Evolutionary conservation across 2,888 invertebrate species (phyloP).

Genomic region (Linyphia triangularis): DNA sequence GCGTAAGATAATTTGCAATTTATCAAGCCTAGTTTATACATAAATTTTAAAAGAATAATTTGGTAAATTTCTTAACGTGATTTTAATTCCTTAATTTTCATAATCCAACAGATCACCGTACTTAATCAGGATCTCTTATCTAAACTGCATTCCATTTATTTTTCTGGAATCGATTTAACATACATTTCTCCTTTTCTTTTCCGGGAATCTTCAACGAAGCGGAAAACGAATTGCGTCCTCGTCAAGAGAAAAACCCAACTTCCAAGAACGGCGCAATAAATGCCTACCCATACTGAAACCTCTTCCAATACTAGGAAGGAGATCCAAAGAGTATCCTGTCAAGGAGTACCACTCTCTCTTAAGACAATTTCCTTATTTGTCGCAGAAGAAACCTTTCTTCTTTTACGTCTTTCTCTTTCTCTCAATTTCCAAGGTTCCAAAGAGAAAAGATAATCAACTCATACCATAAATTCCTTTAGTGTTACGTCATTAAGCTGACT

Average conservation of each 20-base stretch:
- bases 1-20: too few relatives aligned
- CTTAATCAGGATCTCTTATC: neutral
- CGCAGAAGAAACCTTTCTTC: constrained; percentile 8
- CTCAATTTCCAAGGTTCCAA: neutral
- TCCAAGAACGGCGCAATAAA: constrained; percentile 31
- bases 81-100: too few relatives aligned
- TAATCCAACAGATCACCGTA: neutral
- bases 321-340: neutral
- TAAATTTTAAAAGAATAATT: too few relatives aligned
- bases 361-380: constrained; percentile 54
- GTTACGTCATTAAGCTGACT: too few relatives aligned
- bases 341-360: constrained; percentile 26
- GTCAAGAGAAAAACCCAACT: neutral
- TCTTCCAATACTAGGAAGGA: neutral
- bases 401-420: neutral
- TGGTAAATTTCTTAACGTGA: too few relatives aligned
- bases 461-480: too few relatives aligned
- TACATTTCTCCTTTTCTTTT: neutral
- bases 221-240: constrained; percentile 22
- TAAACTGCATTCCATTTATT: neutral
- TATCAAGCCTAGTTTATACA: too few relatives aligned
- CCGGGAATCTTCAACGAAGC: neutral
- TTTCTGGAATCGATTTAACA: constrained; percentile 29
- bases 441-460: too few relatives aligned
- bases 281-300: neutral